Percentiles rank a stretch among this genome's conserved stretches.
These are phyloP conservation scores for Takifugu rubripes DNA, from an alignment of 2,797 vertebrate species.

Conservation along the genomic window DNA sequence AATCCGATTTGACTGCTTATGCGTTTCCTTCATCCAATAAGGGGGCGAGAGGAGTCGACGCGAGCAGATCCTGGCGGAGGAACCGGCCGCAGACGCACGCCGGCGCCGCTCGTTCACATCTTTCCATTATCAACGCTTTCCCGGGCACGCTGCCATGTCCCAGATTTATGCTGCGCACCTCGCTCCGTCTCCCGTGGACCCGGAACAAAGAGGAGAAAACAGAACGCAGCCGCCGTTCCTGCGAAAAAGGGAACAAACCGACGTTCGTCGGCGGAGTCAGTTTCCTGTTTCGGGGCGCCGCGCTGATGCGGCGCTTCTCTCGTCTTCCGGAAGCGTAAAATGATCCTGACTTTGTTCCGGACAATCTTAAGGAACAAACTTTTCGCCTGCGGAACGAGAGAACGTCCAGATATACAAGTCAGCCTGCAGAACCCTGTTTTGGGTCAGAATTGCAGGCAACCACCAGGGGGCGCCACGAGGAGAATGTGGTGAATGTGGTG, in stretches of 20 bases:
- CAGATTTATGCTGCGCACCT: conserved; percentile 54
- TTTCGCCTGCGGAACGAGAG: no score
- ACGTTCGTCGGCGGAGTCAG: conserved; percentile 37
- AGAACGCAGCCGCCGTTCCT: conserved; percentile 29
- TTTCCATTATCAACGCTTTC: conserved; percentile 58
- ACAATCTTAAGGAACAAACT: no score
- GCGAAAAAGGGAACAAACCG: conserved; percentile 22
- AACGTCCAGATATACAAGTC: no score
- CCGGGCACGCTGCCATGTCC: conserved; percentile 49
- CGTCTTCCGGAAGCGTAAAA: conserved; percentile 64
- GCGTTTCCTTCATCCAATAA: conserved; percentile 18
- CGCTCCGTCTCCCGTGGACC: conserved; percentile 34
- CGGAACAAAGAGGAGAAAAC: conserved; percentile 21
- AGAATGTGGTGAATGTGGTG: no score
- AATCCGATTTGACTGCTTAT: conserved; percentile 18
- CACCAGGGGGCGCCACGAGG: no score
- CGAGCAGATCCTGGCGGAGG: conserved; percentile 21
- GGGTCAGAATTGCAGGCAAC: no score
- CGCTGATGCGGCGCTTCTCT: conserved; percentile 66
- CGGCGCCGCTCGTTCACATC: conserved; percentile 41
- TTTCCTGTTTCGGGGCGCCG: conserved; percentile 59
- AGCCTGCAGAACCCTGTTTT: no score
- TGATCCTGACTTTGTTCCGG: conserved; percentile 63
- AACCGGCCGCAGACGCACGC: conserved; percentile 26
- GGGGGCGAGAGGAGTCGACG: conserved; percentile 1